phyloP scores from a whole-genome alignment of 2,888 invertebrate species.

The Thelaira solivaga region DNA sequence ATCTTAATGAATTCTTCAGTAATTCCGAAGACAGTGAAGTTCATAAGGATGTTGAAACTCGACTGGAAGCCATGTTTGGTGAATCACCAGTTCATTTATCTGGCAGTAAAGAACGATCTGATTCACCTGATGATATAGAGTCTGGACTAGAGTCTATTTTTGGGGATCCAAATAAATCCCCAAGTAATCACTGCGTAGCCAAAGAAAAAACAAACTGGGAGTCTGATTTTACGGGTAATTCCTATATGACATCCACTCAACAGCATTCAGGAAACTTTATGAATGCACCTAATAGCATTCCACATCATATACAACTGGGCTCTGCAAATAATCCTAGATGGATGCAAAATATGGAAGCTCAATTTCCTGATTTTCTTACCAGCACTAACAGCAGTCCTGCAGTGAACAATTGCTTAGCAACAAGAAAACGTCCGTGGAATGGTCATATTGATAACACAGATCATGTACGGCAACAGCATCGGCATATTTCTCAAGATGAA shows the following conservation, averaged over 20 bases:
- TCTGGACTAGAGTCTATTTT: constrained; percentile 76
- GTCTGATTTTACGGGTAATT: constrained; percentile 61
- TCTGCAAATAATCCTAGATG: constrained; percentile 74
- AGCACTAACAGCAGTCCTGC: constrained; percentile 51
- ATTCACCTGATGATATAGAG: constrained; percentile 53
- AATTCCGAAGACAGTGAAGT: constrained; percentile 71
- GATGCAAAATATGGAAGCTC: constrained; percentile 76
- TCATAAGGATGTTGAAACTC: constrained; percentile 76
- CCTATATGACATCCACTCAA: constrained; percentile 60
- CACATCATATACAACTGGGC: constrained; percentile 72
- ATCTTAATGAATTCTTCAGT: constrained; percentile 73
- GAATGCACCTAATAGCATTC: constrained; percentile 64
- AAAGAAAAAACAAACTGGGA: constrained; percentile 70
- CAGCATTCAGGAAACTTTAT: constrained; percentile 35
- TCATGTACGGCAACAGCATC: constrained; percentile 64
- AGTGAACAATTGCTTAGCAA: constrained; percentile 19
- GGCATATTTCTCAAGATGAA: constrained; percentile 16
- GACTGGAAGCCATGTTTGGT: constrained; percentile 77
- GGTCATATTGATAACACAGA: constrained; percentile 68
- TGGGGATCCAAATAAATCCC: constrained; percentile 71
- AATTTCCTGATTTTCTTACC: constrained; percentile 72
- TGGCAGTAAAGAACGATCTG: constrained; percentile 48
- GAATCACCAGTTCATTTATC: constrained; percentile 74
- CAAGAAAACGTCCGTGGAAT: constrained; percentile 74
- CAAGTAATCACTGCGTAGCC: constrained; percentile 61